A percentile compares a stretch with the other conserved stretches of the same genome.
phyloP scores from a whole-genome alignment of 1,140 invertebrate genomes.

The Ladona fulva region DNA sequence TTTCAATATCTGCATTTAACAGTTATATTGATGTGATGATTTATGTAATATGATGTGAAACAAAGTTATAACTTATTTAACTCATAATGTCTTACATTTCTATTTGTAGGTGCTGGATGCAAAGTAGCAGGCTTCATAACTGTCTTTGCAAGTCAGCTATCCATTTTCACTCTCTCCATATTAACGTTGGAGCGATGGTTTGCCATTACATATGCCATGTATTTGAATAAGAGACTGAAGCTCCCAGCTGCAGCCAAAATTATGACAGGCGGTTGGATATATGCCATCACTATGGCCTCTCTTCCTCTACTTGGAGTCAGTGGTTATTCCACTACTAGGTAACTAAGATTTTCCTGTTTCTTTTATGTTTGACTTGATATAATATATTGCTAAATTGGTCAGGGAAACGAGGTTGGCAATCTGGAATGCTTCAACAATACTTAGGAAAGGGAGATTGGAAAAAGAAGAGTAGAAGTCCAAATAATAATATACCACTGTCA shows the following conservation, averaged over 20 bases:
- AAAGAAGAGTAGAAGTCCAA: no score
- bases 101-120: conserved; percentile 53
- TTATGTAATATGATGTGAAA: no score
- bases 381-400: no score
- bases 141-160: conserved; percentile 77
- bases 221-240: conserved; percentile 60
- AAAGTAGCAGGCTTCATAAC: conserved; percentile 79
- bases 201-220: conserved; percentile 77
- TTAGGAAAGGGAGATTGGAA: no score
- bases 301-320: conserved; percentile 70
- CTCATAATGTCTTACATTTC: background rate
- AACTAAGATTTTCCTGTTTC: no score
- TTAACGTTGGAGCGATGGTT: conserved; percentile 83
- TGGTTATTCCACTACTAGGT: conserved; percentile 69
- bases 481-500: no score
- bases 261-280: conserved; percentile 66
- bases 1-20: no score
- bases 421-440: no score
- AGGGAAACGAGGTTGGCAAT: no score
- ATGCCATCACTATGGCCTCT: conserved; percentile 61
- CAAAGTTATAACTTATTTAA: no score
- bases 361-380: no score
- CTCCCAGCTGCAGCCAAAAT: conserved; percentile 52
- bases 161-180: conserved; percentile 75
- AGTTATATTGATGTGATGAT: no score